Conservation (phyloP, 2,888 invertebrate genomes). For the Crepidodera aurea region DNA sequence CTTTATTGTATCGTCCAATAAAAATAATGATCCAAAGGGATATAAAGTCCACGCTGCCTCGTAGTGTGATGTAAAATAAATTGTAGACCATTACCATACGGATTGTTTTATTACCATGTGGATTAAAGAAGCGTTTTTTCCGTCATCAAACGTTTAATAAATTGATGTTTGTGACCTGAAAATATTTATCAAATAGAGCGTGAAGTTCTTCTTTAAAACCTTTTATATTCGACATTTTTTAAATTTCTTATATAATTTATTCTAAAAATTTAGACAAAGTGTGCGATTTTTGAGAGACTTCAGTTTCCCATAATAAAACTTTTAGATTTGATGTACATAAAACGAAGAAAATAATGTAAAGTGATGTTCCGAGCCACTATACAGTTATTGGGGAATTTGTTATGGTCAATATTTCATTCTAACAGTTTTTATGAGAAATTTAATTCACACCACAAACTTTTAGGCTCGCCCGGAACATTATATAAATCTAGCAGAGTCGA, state of each 20-base stretch:
- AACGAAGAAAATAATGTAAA: background rate
- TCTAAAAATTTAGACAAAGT: too few species aligned
- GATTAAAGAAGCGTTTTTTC: slow-evolving; percentile 56
- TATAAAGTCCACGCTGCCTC: slow-evolving; percentile 42
- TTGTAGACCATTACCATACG: slow-evolving; percentile 44
- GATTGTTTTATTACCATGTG: slow-evolving; percentile 56
- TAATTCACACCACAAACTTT: slow-evolving; percentile 29
- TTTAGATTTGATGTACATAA: too few species aligned
- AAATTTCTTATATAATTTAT: too few species aligned
- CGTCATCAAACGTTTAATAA: slow-evolving; percentile 43
- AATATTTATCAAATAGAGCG: too few species aligned
- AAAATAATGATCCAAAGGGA: slow-evolving; percentile 39
- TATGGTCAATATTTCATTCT: slow-evolving; percentile 21
- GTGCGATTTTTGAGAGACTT: too few species aligned
- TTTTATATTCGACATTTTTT: too few species aligned
- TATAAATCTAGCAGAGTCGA: slow-evolving; percentile 21
- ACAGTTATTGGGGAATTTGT: slow-evolving; percentile 15
- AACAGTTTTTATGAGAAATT: slow-evolving; percentile 28
- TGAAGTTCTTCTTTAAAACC: too few species aligned
- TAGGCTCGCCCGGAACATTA: slow-evolving; percentile 21
- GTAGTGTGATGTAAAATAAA: slow-evolving; percentile 45
- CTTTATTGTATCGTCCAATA: slow-evolving; percentile 32
- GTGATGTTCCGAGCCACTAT: background rate
- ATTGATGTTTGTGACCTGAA: slow-evolving; percentile 4
- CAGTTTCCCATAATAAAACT: too few species aligned